A percentile compares a stretch with the other conserved stretches of the same genome.
Conservation (phyloP, 2,797 vertebrate genomes). For the Sebastes steindachneri region DNA sequence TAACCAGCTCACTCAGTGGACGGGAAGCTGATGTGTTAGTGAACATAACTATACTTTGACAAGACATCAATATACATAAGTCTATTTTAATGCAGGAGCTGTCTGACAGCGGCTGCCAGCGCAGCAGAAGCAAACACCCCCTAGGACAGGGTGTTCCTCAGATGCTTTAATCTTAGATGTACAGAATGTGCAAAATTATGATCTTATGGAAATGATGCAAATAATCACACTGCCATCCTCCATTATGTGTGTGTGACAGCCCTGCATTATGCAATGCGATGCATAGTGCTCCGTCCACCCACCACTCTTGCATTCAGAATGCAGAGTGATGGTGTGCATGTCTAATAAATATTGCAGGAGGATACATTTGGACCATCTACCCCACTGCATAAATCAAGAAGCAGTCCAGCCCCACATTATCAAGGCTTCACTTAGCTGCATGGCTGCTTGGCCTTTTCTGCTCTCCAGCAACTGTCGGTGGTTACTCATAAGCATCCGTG, state of each 20-base stretch:
- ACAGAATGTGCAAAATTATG: conserved; percentile 73
- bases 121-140: conserved; percentile 60
- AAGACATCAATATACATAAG: conserved; percentile 75
- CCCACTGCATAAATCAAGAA: conserved; percentile 73
- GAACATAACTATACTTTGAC: conserved; percentile 73
- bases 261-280: conserved; percentile 56
- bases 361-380: conserved; percentile 76
- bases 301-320: conserved; percentile 59
- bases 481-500: conserved; percentile 19
- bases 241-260: conserved; percentile 66
- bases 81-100: conserved; percentile 66
- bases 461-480: conserved; percentile 41
- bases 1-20: conserved; percentile 33
- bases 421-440: conserved; percentile 58
- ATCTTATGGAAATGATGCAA: conserved; percentile 76
- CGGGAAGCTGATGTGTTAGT: conserved; percentile 52
- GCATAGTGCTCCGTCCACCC: conserved; percentile 58
- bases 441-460: conserved; percentile 36
- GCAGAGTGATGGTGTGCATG: conserved; percentile 69
- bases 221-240: conserved; percentile 70
- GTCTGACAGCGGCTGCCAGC: conserved; percentile 69
- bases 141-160: conserved; percentile 49
- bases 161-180: conserved; percentile 66
- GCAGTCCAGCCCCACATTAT: conserved; percentile 65
- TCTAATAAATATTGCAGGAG: conserved; percentile 77